A percentile compares a stretch with the other conserved stretches of the same genome.
These are phyloP conservation scores for Alethe diademata DNA, from an alignment of 2,113 vertebrate genomes.

Conservation along the genomic window DNA sequence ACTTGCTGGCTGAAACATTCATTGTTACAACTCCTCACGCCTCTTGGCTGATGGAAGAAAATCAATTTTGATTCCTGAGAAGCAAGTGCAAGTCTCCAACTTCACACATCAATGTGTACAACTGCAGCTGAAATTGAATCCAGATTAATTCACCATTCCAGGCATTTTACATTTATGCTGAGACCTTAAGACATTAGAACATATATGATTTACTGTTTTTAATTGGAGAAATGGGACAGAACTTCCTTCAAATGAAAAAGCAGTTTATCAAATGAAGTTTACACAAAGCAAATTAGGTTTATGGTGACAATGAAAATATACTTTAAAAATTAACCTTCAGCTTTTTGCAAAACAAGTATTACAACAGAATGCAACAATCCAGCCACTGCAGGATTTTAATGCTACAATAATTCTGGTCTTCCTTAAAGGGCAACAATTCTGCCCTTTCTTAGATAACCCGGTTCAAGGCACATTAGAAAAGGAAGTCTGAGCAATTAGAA, in stretches of 20 bases:
- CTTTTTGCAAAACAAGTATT: neutral
- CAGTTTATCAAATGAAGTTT: conserved; percentile 4
- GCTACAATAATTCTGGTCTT: neutral
- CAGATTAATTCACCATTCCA: neutral
- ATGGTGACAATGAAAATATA: neutral
- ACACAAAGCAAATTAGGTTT: neutral
- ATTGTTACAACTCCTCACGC: neutral
- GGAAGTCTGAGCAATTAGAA: neutral
- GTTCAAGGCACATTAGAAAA: neutral
- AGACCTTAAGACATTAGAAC: neutral
- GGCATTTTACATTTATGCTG: neutral
- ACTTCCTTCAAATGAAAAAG: conserved; percentile 34
- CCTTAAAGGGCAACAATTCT: conserved; percentile 6
- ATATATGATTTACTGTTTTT: neutral
- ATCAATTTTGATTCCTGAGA: conserved; percentile 53
- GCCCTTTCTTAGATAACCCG: neutral
- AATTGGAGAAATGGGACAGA: neutral
- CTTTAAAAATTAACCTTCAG: neutral
- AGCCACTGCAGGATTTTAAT: conserved; percentile 44
- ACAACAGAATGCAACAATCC: neutral
- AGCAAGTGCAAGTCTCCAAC: conserved; percentile 31
- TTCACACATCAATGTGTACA: neutral
- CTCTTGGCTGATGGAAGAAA: conserved; percentile 6
- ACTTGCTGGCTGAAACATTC: conserved; percentile 8
- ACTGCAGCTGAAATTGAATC: conserved; percentile 4